Evolutionary conservation across 2,113 vertebrate species (phyloP).

Genomic region (Rhodinocichla rosea): DNA sequence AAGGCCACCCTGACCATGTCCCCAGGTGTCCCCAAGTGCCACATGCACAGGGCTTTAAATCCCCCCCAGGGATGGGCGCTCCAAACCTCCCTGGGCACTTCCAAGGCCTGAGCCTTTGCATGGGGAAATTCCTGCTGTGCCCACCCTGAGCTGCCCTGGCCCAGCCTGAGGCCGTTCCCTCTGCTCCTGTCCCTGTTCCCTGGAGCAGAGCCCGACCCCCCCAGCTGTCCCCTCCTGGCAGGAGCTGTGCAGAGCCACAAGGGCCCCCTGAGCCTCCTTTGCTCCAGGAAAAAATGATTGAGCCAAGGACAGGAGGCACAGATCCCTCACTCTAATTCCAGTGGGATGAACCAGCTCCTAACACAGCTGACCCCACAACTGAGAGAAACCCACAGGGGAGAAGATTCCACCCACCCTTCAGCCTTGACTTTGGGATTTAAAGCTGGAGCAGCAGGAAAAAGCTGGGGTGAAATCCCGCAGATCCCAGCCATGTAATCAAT

Average conservation of each 20-base stretch:
- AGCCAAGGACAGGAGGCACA: background rate
- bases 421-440: background rate
- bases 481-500: background rate
- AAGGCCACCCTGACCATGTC: too few species aligned
- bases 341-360: background rate
- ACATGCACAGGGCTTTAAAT: too few species aligned
- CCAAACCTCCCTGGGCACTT: background rate
- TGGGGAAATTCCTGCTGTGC: background rate
- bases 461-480: background rate
- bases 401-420: background rate
- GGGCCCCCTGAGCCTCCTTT: background rate
- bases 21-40: too few species aligned
- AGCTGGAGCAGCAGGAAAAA: background rate
- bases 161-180: background rate
- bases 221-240: background rate
- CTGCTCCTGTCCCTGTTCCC: background rate
- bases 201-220: background rate
- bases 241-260: background rate
- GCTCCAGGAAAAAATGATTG: accelerated
- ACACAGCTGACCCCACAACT: background rate
- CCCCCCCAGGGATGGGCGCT: background rate
- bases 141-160: background rate
- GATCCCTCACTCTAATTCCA: background rate
- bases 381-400: background rate
- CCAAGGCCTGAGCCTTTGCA: background rate